Evolutionary conservation across 2,113 vertebrate species (phyloP).

Genomic region (Anoura caudifer): DNA sequence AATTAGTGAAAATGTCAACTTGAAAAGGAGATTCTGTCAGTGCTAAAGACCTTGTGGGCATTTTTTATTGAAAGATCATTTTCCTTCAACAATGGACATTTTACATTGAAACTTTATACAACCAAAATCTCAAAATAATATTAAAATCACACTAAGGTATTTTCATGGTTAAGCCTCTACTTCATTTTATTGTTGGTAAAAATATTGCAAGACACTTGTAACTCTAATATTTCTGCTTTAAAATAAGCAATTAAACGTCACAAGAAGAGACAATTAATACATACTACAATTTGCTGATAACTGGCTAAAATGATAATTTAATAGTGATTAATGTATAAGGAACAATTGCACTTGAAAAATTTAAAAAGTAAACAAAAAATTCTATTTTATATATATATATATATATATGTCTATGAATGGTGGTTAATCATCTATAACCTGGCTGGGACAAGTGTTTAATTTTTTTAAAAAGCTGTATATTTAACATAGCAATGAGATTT

Average conservation of each 20-base stretch:
- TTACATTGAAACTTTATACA: constrained; percentile 73
- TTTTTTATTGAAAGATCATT: constrained; percentile 69
- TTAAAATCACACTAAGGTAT: constrained; percentile 72
- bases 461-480: constrained; percentile 66
- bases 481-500: constrained; percentile 75
- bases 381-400: constrained; percentile 79
- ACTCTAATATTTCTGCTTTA: constrained; percentile 67
- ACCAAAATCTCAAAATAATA: constrained; percentile 67
- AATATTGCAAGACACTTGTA: constrained; percentile 66
- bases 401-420: constrained; percentile 81
- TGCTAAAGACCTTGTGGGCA: constrained; percentile 47
- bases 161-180: constrained; percentile 65
- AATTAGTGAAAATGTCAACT: background rate
- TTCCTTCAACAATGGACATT: constrained; percentile 60
- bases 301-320: constrained; percentile 82
- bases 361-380: constrained; percentile 86
- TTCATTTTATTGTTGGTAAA: constrained; percentile 68
- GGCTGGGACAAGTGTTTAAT: constrained; percentile 75
- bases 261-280: constrained; percentile 70
- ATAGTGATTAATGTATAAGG: constrained; percentile 85
- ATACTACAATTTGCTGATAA: constrained; percentile 65
- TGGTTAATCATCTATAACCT: constrained; percentile 79
- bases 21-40: constrained; percentile 45
- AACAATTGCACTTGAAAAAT: constrained; percentile 90
- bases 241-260: constrained; percentile 71